A percentile compares a stretch with the other conserved stretches of the same genome.
Evolutionary conservation across 2,888 invertebrate species (phyloP).

Genomic region (Entomobrya proxima): DNA sequence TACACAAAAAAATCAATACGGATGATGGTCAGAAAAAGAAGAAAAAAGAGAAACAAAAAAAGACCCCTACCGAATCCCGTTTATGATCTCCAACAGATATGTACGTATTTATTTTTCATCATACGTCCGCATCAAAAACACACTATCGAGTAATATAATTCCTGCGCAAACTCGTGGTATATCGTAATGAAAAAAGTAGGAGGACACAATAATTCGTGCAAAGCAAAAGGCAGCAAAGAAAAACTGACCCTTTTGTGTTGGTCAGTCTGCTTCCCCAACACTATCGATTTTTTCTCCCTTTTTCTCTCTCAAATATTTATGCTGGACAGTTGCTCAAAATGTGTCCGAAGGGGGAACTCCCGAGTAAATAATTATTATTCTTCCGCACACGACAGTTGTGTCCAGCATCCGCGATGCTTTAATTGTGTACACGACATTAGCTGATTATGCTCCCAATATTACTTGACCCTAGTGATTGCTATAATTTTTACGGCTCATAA

Average conservation of each 20-base stretch:
- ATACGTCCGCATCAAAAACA: neutral
- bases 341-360: neutral
- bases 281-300: neutral
- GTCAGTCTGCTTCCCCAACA: neutral
- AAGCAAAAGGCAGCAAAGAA: neutral
- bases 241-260: constrained; percentile 35
- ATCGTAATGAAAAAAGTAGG: neutral
- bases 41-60: neutral
- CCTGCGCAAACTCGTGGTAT: neutral
- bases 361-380: constrained; percentile 29
- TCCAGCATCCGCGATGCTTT: neutral
- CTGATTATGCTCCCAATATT: neutral
- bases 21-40: constrained; percentile 15
- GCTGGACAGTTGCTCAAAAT: constrained; percentile 2
- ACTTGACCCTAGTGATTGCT: neutral
- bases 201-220: constrained; percentile 20
- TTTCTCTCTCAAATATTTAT: constrained; percentile 13
- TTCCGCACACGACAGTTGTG: constrained; percentile 44
- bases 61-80: neutral
- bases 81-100: too few species aligned
- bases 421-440: neutral
- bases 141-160: neutral
- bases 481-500: constrained; percentile 54
- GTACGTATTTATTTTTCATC: constrained; percentile 34
- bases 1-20: constrained; percentile 17